Conservation (phyloP, 2,888 invertebrate genomes). For the Ceriagrion tenellum region DNA sequence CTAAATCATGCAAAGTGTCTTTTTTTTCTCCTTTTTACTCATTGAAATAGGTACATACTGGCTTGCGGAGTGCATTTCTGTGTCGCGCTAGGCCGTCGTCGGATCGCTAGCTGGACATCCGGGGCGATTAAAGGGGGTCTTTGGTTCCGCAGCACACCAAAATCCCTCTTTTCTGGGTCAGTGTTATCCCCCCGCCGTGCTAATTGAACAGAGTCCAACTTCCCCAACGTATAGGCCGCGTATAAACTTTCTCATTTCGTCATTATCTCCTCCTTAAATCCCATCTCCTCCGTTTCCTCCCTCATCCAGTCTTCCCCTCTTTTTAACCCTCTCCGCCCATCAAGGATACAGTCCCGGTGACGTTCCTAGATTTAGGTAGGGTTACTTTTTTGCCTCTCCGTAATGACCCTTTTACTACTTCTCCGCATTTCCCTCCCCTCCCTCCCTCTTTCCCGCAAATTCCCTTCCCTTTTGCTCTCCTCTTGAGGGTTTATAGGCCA, state of each 20-base stretch:
- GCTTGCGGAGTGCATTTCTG: neutral
- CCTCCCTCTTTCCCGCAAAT: neutral
- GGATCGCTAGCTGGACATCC: neutral
- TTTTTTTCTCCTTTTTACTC: neutral
- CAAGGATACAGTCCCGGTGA: slow-evolving; percentile 18
- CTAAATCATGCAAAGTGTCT: neutral
- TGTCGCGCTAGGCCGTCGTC: neutral
- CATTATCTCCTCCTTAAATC: slow-evolving; percentile 31
- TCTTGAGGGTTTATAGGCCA: too few relatives aligned
- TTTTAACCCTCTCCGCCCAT: neutral
- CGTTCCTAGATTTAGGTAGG: neutral
- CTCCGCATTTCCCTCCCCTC: neutral
- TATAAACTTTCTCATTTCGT: slow-evolving; percentile 29
- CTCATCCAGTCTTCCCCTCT: too few relatives aligned
- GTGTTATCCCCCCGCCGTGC: neutral
- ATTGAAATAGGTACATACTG: neutral
- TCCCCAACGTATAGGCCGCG: neutral
- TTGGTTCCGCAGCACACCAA: neutral
- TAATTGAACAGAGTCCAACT: neutral
- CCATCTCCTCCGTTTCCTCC: neutral
- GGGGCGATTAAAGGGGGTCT: neutral
- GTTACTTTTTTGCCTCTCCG: neutral
- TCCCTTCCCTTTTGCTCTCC: neutral
- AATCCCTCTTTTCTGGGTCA: neutral
- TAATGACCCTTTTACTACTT: neutral